Base-by-base conservation (phyloP, 2,797 vertebrate species). In the Typhlichthys eigenmanni region DNA sequence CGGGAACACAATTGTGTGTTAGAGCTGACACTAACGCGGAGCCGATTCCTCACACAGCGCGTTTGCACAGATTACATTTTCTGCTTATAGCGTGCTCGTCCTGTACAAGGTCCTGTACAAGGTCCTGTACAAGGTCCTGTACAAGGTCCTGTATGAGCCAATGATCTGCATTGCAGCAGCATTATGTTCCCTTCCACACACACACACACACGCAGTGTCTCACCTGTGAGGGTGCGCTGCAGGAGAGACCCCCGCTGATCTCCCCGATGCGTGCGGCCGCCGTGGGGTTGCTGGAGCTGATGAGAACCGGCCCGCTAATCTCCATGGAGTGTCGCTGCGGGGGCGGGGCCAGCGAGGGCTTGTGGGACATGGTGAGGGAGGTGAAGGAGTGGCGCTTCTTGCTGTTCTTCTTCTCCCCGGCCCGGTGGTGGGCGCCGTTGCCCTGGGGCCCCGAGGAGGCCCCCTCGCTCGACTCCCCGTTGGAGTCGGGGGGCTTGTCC, bases 311-410 rank as follows among this genome's bases (percentile, higher is more conserved):
- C 24, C 97, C 96, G n/a, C 98, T 99, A 74, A 99, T 99, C 86
- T 99, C 98, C 97, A 98, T 96, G 63, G 97, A 99, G 91, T 98
- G 97, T 55, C 97, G 94, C 79, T 99, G 93, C n/a, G 97, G 97
- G 66, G 94, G 91, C 49, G 94, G 90, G 13, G 96, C 95, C 78
- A 96, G 94, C 14, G 94, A 92, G 47, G 96, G 94, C 79, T 98
- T 99, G 92, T 95, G 96, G 70, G 97, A 97, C 96, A 96, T 99
- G 64, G 95, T 98, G 75, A 99, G 95, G 45, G 98, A 99, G 62
- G 97, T 99, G 90, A 99, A 99, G 66, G 97, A 99, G 90, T 99
- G 97, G 2, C 97, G 92, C 85, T 99, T 99, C 93, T 96, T 98
- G 91, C 94, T 98, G 93, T 98, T 99, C 93, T 98, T 99, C 94